phyloP scores from a whole-genome alignment of 2,113 vertebrate species.

The Vidua chalybeata region DNA sequence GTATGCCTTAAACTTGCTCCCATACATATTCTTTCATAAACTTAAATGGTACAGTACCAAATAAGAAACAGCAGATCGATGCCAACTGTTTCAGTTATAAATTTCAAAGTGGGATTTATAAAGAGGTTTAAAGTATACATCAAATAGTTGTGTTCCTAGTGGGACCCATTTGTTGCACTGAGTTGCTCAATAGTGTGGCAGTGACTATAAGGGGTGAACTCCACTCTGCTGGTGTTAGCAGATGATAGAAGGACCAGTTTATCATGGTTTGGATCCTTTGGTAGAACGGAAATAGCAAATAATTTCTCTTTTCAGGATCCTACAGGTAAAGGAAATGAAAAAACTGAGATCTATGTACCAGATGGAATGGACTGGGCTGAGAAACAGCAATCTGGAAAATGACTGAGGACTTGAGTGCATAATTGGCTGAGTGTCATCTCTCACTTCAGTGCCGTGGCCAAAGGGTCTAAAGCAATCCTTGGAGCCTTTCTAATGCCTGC shows the following conservation, averaged over 20 bases:
- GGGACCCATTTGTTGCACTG: not conserved
- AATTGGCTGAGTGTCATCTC: constrained; percentile 3
- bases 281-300: not conserved
- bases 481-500: not conserved
- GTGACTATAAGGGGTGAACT: not conserved
- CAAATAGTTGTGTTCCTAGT: not conserved
- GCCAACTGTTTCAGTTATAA: not conserved
- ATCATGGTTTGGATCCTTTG: not conserved
- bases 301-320: not conserved
- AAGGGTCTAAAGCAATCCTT: constrained; percentile 1
- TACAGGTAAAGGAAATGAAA: constrained; percentile 46
- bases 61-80: not conserved
- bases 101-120: not conserved
- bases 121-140: not conserved
- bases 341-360: not conserved
- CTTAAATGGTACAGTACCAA: not conserved
- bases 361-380: not conserved
- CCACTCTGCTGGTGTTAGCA: not conserved
- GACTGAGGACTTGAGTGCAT: not conserved
- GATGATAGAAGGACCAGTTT: not conserved
- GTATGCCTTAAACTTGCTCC: not conserved
- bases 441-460: not conserved
- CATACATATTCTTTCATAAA: not conserved
- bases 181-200: not conserved
- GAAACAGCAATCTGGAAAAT: not conserved